These are phyloP conservation scores for Pectinophora gossypiella DNA, from an alignment of 1,140 invertebrate genomes.

Conservation along the genomic window DNA sequence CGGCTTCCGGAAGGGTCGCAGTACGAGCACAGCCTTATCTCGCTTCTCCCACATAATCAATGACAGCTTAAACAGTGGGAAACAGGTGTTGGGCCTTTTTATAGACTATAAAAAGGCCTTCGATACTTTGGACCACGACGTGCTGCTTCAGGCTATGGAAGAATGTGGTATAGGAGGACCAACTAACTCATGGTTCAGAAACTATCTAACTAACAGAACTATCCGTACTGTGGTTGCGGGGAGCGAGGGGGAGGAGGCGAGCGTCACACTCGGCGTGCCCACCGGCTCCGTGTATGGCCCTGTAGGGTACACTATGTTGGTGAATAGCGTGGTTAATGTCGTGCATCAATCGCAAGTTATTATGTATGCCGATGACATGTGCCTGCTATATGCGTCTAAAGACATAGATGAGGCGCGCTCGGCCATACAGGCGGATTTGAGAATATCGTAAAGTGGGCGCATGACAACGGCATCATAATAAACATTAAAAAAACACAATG, in stretches of 20 bases:
- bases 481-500: background rate
- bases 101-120: background rate
- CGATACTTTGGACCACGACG: background rate
- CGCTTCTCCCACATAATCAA: background rate
- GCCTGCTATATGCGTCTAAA: slow-evolving; percentile 4
- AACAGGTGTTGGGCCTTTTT: background rate
- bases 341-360: background rate
- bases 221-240: background rate
- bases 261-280: background rate
- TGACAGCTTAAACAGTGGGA: background rate
- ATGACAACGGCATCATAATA: background rate
- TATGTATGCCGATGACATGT: slow-evolving; percentile 19
- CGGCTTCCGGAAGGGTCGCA: background rate
- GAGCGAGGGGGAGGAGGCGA: background rate
- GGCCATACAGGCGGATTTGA: background rate
- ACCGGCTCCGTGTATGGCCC: background rate
- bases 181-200: background rate
- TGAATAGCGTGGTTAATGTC: slow-evolving; percentile 8
- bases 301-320: background rate
- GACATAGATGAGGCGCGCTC: background rate
- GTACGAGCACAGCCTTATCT: background rate
- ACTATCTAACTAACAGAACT: background rate
- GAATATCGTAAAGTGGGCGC: background rate
- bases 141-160: background rate
- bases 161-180: background rate